Evolutionary conservation across 2,113 vertebrate genomes (phyloP).

Genomic region (Acanthochromis polyacanthus): DNA sequence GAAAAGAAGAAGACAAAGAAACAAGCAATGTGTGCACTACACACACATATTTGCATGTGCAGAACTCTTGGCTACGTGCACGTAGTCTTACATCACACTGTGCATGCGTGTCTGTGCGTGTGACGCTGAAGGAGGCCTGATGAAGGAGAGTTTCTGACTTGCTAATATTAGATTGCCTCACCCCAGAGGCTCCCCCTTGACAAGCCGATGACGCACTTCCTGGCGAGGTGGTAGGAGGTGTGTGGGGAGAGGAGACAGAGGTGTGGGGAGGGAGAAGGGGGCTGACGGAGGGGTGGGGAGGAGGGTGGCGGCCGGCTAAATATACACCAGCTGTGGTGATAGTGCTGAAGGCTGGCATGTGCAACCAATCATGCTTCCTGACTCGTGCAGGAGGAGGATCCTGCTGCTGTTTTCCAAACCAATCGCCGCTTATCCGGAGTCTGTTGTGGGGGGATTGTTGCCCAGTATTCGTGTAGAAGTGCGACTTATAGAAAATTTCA

Average conservation of each 20-base stretch:
- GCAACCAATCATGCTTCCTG: constrained; percentile 67
- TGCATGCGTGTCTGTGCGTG: not conserved
- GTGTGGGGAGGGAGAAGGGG: not conserved
- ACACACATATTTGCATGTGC: not conserved
- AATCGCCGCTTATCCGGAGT: constrained; percentile 38
- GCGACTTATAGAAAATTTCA: constrained; percentile 29
- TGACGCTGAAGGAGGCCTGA: constrained; percentile 30
- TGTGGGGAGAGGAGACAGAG: constrained; percentile 16
- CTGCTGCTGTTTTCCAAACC: constrained; percentile 41
- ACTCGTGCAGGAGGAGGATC: constrained; percentile 60
- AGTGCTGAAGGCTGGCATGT: constrained; percentile 54
- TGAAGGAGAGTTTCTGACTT: constrained; percentile 52
- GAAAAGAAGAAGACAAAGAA: not conserved
- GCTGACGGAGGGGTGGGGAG: not conserved
- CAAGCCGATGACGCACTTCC: constrained; percentile 79
- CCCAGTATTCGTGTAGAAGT: constrained; percentile 39
- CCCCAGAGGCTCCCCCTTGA: constrained; percentile 72
- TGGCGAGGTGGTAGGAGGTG: constrained; percentile 47
- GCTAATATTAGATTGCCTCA: constrained; percentile 59
- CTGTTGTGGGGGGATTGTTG: constrained; percentile 16
- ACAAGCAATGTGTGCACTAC: not conserved
- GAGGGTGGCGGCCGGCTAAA: constrained; percentile 59
- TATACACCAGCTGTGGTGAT: constrained; percentile 69
- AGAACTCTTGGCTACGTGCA: not conserved
- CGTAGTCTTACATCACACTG: constrained; percentile 12